Evolutionary conservation across 2,797 vertebrate species (phyloP).

Genomic region (Phrynocephalus forsythii): DNA sequence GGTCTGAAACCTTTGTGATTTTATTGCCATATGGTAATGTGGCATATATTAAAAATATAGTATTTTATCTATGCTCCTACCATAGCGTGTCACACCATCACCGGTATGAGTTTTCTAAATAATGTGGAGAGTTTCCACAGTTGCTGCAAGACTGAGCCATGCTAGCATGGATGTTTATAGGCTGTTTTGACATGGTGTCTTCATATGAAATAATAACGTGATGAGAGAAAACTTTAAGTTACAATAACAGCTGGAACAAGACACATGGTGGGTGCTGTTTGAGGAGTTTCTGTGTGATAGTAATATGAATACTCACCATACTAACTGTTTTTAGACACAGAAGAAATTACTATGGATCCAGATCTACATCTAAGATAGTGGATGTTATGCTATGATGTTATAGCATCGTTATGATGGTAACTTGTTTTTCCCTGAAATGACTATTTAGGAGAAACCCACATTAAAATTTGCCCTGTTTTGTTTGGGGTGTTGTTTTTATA

Average conservation of each 20-base stretch:
- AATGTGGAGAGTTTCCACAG: not conserved
- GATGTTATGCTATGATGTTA: too few relatives aligned
- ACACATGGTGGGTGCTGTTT: not conserved
- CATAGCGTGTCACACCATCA: not conserved
- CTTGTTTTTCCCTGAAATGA: not conserved
- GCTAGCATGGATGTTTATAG: not conserved
- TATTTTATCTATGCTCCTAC: not conserved
- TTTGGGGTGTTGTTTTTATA: not conserved
- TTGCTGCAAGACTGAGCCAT: not conserved
- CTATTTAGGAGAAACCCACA: not conserved
- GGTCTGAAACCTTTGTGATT: not conserved
- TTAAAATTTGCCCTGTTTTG: not conserved
- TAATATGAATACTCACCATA: not conserved
- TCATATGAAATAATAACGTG: not conserved
- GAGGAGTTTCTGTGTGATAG: not conserved
- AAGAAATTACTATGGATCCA: not conserved
- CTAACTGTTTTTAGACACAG: not conserved
- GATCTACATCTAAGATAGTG: not conserved
- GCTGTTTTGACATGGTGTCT: not conserved
- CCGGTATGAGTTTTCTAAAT: not conserved
- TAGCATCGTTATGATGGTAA: not conserved
- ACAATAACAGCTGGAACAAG: not conserved
- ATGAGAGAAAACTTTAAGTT: not conserved
- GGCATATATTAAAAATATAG: not conserved
- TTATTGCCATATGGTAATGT: not conserved